Percentiles rank a stretch among this genome's conserved stretches.
These are phyloP conservation scores for Rhinoderma darwinii DNA, from an alignment of 2,113 vertebrate species.

Conservation along the genomic window DNA sequence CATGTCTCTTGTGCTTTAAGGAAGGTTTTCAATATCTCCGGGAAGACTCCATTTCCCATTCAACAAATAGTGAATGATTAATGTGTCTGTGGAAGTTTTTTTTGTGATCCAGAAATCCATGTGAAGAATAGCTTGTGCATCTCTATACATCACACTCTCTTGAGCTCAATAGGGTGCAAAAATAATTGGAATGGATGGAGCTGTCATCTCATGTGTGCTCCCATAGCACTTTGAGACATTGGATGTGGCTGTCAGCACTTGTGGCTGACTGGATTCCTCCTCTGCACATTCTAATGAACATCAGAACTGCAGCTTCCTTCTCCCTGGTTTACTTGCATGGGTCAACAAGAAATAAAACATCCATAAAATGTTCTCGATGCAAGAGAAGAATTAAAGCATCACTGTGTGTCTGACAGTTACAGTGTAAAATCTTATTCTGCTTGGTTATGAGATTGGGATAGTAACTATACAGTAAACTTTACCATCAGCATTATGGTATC, in stretches of 20 bases:
- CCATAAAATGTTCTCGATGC: background rate
- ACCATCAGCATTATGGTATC: background rate
- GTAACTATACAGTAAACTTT: background rate
- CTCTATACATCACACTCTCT: background rate
- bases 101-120: background rate
- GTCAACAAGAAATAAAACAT: background rate
- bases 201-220: slow-evolving; percentile 5
- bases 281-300: background rate
- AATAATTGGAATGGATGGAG: slow-evolving; percentile 37
- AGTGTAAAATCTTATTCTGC: background rate
- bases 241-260: background rate
- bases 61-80: background rate
- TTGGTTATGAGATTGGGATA: background rate
- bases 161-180: background rate
- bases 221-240: slow-evolving; percentile 15
- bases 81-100: background rate
- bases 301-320: slow-evolving; percentile 1
- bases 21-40: slow-evolving; percentile 53
- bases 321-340: background rate
- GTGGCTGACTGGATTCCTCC: background rate
- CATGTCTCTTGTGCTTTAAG: slow-evolving; percentile 40
- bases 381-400: slow-evolving; percentile 12
- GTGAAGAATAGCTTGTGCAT: background rate
- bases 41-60: background rate
- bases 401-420: background rate